Conservation (phyloP, 2,797 vertebrate species). For the Meriones psammophilus region DNA sequence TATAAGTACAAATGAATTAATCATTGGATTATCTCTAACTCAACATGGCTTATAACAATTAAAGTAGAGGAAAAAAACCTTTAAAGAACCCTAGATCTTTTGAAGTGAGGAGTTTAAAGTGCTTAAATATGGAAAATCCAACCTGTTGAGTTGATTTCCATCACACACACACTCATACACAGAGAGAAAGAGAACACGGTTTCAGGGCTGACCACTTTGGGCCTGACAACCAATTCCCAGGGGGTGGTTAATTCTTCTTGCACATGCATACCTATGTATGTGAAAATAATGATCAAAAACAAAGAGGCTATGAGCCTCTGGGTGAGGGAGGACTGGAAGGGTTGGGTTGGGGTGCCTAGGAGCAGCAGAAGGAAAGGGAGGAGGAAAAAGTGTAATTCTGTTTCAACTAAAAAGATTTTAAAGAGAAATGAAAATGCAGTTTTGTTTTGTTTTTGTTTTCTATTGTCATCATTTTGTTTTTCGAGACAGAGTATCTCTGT, state of each 20-base stretch:
- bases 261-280: no score
- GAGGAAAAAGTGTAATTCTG: neutral
- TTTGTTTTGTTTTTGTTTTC: no score
- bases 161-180: neutral
- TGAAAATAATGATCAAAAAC: neutral
- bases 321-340: neutral
- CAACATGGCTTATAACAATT: neutral
- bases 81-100: neutral
- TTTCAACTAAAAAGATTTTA: neutral
- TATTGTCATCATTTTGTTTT: no score
- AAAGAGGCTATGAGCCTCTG: neutral
- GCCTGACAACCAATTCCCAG: neutral
- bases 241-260: neutral
- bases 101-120: neutral
- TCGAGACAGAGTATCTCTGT: no score
- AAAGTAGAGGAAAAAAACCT: slow-evolving; percentile 27
- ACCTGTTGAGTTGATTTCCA: neutral
- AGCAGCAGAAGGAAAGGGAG: neutral
- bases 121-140: neutral
- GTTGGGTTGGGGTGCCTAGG: neutral
- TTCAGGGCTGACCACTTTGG: neutral
- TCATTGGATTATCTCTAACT: slow-evolving; percentile 1
- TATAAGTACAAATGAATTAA: slow-evolving; percentile 32
- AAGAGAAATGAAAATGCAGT: neutral
- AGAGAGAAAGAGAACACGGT: no score